Base-by-base conservation (phyloP, 2,113 vertebrate genomes). In the Peromyscus leucopus region DNA sequence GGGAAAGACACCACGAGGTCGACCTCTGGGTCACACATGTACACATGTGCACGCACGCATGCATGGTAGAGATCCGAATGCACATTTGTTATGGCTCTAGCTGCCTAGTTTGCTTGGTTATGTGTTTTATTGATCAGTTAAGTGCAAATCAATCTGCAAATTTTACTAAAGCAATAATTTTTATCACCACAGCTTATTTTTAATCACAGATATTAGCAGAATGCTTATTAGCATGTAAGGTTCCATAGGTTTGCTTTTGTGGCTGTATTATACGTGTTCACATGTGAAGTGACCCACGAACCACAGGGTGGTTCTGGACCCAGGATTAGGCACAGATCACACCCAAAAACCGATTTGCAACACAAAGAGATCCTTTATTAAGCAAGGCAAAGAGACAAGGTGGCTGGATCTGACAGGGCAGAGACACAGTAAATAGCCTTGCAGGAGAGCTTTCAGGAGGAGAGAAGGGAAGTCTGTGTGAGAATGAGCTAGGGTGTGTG, bases 111-210 rank as follows among this genome's bases (percentile, higher is more conserved):
- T 24, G 19, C 59, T 90, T 86, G 63, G 63, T 74, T 93, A 31
- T 85, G 51, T 57, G 42, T 65, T 86, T 93, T 17, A 61, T 76
- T 69, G 48, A 93, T 82, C 75, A 94, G 74, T 72, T 67, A 78
- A 88, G 83, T 71, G 15, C 16, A 61, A 63, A 55, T 88, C 21
- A 21, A 61, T n/a, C 36, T 94, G 67, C 39, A 71, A 46, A 7
- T 78, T 80, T 84, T 91, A 57, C n/a, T 90, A 36, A 55, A n/a
- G 46, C 55, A 90, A 31, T 92, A 80, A 90, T 83, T 51, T 51
- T 84, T 83, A 71, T 87, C 86, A 76, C 24, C 42, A 61, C 15
- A 51, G 67, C 19, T 36, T 51, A 51, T 72, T n/a, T 94, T 94
- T 84, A 61, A 22, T 55, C 19, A 36, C 22, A 83, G 59, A n/a